Base-by-base conservation (phyloP, 2,113 vertebrate genomes). In the Coreoperca whiteheadi region DNA sequence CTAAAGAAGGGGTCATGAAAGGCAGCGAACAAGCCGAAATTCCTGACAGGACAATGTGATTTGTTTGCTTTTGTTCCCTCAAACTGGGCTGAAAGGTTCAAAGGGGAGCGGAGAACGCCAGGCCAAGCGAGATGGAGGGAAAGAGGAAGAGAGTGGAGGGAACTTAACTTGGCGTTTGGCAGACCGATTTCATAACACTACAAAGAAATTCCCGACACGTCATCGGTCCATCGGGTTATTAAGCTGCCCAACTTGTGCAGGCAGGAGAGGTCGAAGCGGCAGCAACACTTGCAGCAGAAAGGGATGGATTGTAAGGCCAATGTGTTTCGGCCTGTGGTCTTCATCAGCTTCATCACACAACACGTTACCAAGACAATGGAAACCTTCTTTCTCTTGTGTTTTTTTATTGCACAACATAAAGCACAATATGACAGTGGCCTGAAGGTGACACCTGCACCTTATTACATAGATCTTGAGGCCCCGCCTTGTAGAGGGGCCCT, bases 21-120 rank as follows among this genome's bases (percentile, higher is more conserved):
- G 92, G 94, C 91, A 83, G 72, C 72, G 89, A 93, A 94, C 93
- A 95, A 95, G 91, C 84, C 89, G 86, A 91, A 93, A 94, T 94
- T 94, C 93, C 93, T 89, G 41, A 83, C 79, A 91, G 93, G 88
- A 95, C 94, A 94, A 95, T 96, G 90, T 77, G 85, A 93, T 94
- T 95, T 94, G 93, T 96, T 93, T 94, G 91, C 93, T 95, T 94
- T 95, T 95, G 93, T 95, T 94, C 91, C 76, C 84, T 94, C 79
- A 87, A 93, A 93, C 92, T 93, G 76, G 70, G 66, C 80, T 88
- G 84, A 90, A 93, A 83, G 87, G 89, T 95, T 95, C 92, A 95
- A 95, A 96, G 88, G 74, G 74, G 87, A 87, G 70, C 87, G 66
- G 74, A 79, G 66, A 78, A 73, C 68, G 41, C 54, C 80, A 65